Conservation (phyloP, 2,888 invertebrate genomes). For the Odontomyia ornata region DNA sequence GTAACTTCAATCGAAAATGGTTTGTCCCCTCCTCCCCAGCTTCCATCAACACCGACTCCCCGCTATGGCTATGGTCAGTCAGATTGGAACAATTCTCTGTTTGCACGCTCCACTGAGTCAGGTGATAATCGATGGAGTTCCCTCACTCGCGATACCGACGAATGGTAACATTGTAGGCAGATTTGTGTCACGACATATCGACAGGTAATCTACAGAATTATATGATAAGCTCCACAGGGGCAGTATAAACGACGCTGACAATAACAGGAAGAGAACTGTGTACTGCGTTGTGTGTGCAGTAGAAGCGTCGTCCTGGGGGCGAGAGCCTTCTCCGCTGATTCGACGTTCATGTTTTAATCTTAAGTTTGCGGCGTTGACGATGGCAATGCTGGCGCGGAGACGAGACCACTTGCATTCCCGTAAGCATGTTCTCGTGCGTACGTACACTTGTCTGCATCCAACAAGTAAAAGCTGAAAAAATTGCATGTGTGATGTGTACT, state of each 20-base stretch:
- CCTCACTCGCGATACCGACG: neutral
- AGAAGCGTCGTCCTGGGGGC: neutral
- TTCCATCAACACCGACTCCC: too few species aligned
- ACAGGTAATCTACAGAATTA: constrained; percentile 36
- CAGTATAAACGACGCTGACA: neutral
- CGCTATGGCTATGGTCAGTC: too few species aligned
- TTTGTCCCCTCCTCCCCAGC: too few species aligned
- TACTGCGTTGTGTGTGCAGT: neutral
- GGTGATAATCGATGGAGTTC: neutral
- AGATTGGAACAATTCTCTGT: too few species aligned
- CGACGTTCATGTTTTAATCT: neutral
- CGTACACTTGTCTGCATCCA: neutral
- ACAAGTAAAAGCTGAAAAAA: constrained; percentile 16
- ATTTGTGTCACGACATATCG: constrained; percentile 39
- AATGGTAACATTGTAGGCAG: constrained; percentile 31
- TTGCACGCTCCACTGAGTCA: neutral
- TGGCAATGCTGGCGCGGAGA: neutral
- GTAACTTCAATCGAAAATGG: too few species aligned
- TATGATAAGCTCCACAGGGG: neutral
- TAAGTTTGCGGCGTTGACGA: neutral
- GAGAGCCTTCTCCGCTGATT: neutral
- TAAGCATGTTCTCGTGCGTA: neutral
- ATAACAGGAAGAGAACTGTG: constrained; percentile 6
- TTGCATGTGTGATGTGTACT: constrained; percentile 37
- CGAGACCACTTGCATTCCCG: neutral